phyloP scores from a whole-genome alignment of 2,797 vertebrate genomes.

The Chiroxiphia lanceolata region DNA sequence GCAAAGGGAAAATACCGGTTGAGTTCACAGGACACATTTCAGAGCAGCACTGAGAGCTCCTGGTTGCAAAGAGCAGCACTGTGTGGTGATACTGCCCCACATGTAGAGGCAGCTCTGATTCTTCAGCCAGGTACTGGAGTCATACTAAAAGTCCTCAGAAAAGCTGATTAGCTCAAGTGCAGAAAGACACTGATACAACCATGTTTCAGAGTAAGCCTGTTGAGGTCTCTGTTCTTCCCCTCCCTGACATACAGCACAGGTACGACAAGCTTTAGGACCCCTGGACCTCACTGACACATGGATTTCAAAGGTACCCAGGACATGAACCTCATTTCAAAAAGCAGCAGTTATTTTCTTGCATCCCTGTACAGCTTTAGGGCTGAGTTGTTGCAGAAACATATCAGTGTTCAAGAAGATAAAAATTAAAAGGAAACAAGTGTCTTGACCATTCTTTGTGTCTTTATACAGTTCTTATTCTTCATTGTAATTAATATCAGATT shows the following conservation, averaged over 20 bases:
- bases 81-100: not conserved
- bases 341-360: not conserved
- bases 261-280: not conserved
- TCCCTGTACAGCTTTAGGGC: not conserved
- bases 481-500: not conserved
- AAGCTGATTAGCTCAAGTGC: not conserved
- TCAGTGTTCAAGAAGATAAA: not conserved
- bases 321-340: not conserved
- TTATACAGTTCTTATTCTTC: not conserved
- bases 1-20: not conserved
- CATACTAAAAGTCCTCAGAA: not conserved
- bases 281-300: not conserved
- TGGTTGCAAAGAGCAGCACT: not conserved
- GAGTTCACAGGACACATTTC: not conserved
- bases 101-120: not conserved
- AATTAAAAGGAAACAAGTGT: not conserved
- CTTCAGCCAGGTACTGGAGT: not conserved
- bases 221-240: not conserved
- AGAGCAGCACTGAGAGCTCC: rapidly evolving
- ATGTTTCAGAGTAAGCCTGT: not conserved
- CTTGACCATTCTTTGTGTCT: not conserved
- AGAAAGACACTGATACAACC: not conserved
- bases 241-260: not conserved
- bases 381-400: not conserved
- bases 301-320: not conserved